phyloP scores from a whole-genome alignment of 2,888 invertebrate genomes.

The Melinaea menophilus region DNA sequence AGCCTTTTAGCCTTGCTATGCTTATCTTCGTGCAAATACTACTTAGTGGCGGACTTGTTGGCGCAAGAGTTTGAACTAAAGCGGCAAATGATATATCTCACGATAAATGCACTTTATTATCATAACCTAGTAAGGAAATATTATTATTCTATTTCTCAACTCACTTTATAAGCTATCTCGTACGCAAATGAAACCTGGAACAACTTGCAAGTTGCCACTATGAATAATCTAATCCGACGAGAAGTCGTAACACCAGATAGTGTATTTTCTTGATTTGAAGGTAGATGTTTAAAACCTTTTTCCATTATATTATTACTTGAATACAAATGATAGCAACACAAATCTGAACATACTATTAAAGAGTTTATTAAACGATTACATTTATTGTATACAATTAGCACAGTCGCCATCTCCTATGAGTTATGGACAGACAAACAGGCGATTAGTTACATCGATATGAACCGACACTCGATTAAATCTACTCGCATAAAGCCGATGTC shows the following conservation, averaged over 20 bases:
- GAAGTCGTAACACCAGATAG: background rate
- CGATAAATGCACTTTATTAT: constrained; percentile 35
- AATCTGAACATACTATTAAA: too few relatives aligned
- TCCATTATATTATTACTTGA: too few relatives aligned
- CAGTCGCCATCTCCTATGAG: constrained; percentile 29
- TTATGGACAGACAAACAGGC: constrained; percentile 27
- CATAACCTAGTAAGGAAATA: constrained; percentile 35
- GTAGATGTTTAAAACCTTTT: too few relatives aligned
- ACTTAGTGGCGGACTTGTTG: constrained; percentile 41
- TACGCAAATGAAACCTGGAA: constrained; percentile 22
- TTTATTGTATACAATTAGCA: constrained; percentile 7
- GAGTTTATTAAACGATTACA: constrained; percentile 7
- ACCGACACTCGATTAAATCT: constrained; percentile 60
- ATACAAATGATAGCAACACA: too few relatives aligned
- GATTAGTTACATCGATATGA: constrained; percentile 58
- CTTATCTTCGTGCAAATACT: constrained; percentile 57
- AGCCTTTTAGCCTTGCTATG: constrained; percentile 55
- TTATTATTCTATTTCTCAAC: constrained; percentile 27
- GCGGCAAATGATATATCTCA: constrained; percentile 30
- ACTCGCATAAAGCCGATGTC: constrained; percentile 51
- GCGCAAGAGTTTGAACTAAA: constrained; percentile 30
- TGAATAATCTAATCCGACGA: constrained; percentile 18
- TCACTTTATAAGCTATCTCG: constrained; percentile 21
- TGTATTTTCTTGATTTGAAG: background rate
- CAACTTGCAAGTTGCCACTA: constrained; percentile 17